A percentile compares a stretch with the other conserved stretches of the same genome.
phyloP scores from a whole-genome alignment of 2,888 invertebrate genomes.

The Tinea trinotella region DNA sequence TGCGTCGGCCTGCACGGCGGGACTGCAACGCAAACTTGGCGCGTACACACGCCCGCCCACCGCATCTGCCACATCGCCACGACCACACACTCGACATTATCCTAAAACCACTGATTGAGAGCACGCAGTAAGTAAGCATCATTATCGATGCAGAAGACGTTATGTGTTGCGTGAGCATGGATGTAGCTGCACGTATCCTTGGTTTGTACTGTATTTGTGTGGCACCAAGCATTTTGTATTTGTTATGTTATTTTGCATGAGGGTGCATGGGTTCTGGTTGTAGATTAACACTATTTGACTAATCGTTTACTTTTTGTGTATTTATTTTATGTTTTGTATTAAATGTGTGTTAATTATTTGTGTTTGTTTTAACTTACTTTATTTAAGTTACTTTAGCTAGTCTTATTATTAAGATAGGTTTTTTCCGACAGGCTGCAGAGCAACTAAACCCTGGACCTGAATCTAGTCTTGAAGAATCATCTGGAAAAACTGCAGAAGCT shows the following conservation, averaged over 20 bases:
- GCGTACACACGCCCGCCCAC: constrained; percentile 40
- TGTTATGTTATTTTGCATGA: constrained; percentile 39
- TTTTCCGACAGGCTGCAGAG: constrained; percentile 57
- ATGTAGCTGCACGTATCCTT: constrained; percentile 55
- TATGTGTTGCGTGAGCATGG: constrained; percentile 51
- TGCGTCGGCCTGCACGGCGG: constrained; percentile 52
- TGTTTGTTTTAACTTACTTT: constrained; percentile 2
- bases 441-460: constrained; percentile 47
- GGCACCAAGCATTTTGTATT: constrained; percentile 1
- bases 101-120: constrained; percentile 71
- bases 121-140: constrained; percentile 70
- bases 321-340: constrained; percentile 7
- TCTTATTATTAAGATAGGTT: constrained; percentile 23
- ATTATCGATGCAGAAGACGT: constrained; percentile 48
- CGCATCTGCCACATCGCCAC: constrained; percentile 44
- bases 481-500: constrained; percentile 30
- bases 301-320: constrained; percentile 29
- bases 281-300: constrained; percentile 45
- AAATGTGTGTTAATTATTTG: background rate
- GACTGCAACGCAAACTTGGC: constrained; percentile 25
- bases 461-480: constrained; percentile 25
- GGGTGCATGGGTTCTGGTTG: constrained; percentile 34
- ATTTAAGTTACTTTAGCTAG: constrained; percentile 10
- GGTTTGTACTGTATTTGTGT: constrained; percentile 38
- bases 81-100: constrained; percentile 73